Conservation (phyloP, 2,113 vertebrate species). For the Xerus inauris region DNA sequence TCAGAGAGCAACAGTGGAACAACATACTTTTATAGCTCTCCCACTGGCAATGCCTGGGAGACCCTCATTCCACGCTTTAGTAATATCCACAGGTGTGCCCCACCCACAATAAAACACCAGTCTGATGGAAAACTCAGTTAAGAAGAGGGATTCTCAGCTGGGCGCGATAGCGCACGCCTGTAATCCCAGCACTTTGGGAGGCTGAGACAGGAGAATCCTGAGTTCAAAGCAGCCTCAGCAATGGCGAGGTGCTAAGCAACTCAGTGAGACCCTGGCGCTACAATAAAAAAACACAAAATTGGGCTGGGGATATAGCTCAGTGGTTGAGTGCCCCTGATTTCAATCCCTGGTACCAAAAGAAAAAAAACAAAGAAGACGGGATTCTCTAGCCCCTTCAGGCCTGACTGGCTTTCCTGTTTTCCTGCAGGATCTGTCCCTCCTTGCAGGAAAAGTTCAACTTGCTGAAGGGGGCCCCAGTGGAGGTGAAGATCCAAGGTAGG, state of each 20-base stretch:
- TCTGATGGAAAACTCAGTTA: not conserved
- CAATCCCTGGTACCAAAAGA: too few relatives aligned
- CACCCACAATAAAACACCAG: not conserved
- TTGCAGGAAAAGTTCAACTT: slow-evolving; percentile 67
- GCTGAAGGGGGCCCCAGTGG: slow-evolving; percentile 75
- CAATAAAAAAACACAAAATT: too few relatives aligned
- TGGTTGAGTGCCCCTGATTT: too few relatives aligned
- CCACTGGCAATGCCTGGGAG: not conserved
- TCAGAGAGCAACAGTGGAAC: not conserved
- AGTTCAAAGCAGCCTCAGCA: too few relatives aligned
- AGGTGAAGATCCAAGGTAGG: slow-evolving; percentile 87
- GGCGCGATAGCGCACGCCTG: too few relatives aligned
- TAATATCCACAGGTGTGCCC: not conserved
- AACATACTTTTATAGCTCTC: not conserved
- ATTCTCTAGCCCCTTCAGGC: not conserved
- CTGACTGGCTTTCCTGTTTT: slow-evolving; percentile 62
- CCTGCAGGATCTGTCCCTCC: slow-evolving; percentile 77
- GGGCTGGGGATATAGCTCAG: too few relatives aligned
- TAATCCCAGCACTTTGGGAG: too few relatives aligned
- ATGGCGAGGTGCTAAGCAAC: too few relatives aligned
- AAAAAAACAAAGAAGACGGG: not conserved
- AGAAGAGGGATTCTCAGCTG: not conserved
- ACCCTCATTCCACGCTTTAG: not conserved
- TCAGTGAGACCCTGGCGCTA: too few relatives aligned
- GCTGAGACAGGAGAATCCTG: too few relatives aligned